Conservation (phyloP, 2,113 vertebrate genomes). For the Bothrops jararaca region DNA sequence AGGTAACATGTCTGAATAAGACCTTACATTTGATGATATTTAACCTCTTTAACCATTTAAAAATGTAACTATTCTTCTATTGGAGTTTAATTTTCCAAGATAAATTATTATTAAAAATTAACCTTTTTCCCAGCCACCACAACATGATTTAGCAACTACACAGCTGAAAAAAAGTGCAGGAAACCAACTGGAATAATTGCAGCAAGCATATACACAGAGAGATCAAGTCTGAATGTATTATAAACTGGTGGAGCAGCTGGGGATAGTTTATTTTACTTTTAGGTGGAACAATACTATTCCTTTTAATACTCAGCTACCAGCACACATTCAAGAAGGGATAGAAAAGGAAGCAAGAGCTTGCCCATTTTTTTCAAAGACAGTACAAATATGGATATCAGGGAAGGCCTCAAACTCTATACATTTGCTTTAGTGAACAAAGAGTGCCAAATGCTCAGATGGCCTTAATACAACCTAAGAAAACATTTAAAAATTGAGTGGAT, state of each 20-base stretch:
- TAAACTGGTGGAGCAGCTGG: slow-evolving; percentile 18
- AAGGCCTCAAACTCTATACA: neutral
- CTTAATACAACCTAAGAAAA: slow-evolving; percentile 21
- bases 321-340: neutral
- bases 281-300: neutral
- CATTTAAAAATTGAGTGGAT: slow-evolving; percentile 4
- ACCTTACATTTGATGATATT: slow-evolving; percentile 36
- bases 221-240: slow-evolving; percentile 22
- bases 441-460: slow-evolving; percentile 21
- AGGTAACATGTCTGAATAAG: slow-evolving; percentile 24
- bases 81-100: slow-evolving; percentile 44
- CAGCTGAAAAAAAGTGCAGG: slow-evolving; percentile 1
- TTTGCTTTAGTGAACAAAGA: neutral
- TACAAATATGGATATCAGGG: slow-evolving; percentile 10
- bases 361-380: neutral
- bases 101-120: slow-evolving; percentile 19
- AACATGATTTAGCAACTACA: slow-evolving; percentile 19
- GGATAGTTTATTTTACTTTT: slow-evolving; percentile 29
- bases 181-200: slow-evolving; percentile 32
- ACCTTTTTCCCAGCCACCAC: neutral
- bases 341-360: neutral
- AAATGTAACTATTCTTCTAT: slow-evolving; percentile 16
- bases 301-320: slow-evolving; percentile 1
- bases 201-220: neutral
- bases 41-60: neutral